Evolutionary conservation across 2,797 vertebrate species (phyloP).

Genomic region (Syngnathus acus): DNA sequence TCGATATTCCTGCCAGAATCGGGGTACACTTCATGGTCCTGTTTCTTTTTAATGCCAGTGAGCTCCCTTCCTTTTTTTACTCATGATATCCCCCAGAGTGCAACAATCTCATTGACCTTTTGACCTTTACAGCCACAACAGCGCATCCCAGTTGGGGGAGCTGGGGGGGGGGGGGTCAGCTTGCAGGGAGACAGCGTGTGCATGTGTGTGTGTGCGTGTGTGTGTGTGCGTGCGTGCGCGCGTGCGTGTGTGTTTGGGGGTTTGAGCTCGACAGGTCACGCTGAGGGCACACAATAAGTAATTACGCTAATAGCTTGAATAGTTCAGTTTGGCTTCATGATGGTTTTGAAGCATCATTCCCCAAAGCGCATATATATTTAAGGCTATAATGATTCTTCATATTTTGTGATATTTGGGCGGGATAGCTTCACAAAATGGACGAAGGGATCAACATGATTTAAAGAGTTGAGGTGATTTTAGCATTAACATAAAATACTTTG

Average conservation of each 20-base stretch:
- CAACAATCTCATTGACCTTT: slow-evolving; percentile 45
- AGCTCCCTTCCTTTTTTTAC: background rate
- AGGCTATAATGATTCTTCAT: background rate
- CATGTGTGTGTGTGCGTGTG: background rate
- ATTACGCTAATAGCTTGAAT: background rate
- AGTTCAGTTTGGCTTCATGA: background rate
- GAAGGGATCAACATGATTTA: background rate
- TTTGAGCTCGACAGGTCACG: slow-evolving; percentile 19
- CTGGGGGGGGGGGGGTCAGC: background rate
- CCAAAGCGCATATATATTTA: background rate
- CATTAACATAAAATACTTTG: background rate
- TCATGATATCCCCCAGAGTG: slow-evolving; percentile 31
- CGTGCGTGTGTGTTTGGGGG: slow-evolving; percentile 1
- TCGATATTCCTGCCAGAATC: too few relatives aligned
- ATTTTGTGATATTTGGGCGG: background rate
- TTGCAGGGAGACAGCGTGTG: background rate
- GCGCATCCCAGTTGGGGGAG: slow-evolving; percentile 19
- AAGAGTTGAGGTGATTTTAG: background rate
- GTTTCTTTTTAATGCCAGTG: background rate
- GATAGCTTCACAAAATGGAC: background rate
- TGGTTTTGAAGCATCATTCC: background rate
- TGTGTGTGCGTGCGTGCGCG: background rate
- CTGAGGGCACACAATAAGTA: slow-evolving; percentile 19
- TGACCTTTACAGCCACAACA: slow-evolving; percentile 43
- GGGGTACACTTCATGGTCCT: too few relatives aligned